These are phyloP conservation scores for Mylabris phalerata DNA, from an alignment of 1,140 invertebrate species.

Conservation along the genomic window DNA sequence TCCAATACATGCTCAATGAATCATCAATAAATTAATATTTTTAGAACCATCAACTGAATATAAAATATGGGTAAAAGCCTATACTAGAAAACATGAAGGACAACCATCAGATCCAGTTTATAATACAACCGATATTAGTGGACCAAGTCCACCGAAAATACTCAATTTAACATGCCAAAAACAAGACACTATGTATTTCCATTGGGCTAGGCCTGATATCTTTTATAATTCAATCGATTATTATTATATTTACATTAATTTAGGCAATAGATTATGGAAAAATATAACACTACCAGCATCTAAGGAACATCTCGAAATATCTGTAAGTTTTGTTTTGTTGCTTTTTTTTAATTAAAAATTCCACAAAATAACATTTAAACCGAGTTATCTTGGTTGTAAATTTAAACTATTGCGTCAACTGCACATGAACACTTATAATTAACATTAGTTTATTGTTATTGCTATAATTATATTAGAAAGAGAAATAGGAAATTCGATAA, in stretches of 20 bases:
- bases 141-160: conserved; percentile 71
- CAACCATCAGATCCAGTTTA: conserved; percentile 64
- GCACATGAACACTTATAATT: too few species aligned
- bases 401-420: too few species aligned
- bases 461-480: too few species aligned
- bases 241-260: conserved; percentile 69
- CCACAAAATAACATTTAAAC: too few species aligned
- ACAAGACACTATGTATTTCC: conserved; percentile 67
- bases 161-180: conserved; percentile 75
- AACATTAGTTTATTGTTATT: too few species aligned
- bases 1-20: background rate
- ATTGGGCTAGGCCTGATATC: conserved; percentile 72
- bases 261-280: conserved; percentile 51
- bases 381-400: too few species aligned
- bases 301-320: conserved; percentile 53
- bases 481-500: too few species aligned
- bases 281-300: conserved; percentile 56
- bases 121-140: conserved; percentile 71
- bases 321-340: conserved; percentile 46
- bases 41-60: conserved; percentile 77
- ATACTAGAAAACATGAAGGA: conserved; percentile 64
- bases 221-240: conserved; percentile 69
- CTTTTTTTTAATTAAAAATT: too few species aligned
- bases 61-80: conserved; percentile 78
- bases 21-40: conserved; percentile 9